phyloP scores from a whole-genome alignment of 2,113 vertebrate species.

The Drymodes brunneopygia region DNA sequence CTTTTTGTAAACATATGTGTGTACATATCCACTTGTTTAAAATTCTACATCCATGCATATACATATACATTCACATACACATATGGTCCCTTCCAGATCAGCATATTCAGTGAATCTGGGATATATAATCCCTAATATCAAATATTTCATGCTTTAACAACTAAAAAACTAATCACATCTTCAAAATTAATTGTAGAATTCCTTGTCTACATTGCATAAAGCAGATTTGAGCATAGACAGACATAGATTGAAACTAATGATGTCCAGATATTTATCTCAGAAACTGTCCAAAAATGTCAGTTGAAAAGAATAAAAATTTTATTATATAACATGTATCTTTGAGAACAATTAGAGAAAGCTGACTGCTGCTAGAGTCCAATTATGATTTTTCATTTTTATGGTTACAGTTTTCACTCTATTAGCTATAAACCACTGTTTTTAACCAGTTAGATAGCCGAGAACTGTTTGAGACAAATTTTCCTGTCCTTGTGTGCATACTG shows the following conservation, averaged over 20 bases:
- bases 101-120: not conserved
- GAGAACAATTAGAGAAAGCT: not conserved
- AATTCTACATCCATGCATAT: not conserved
- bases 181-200: not conserved
- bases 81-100: not conserved
- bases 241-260: not conserved
- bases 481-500: not conserved
- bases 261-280: not conserved
- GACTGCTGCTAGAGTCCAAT: not conserved
- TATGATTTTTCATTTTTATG: not conserved
- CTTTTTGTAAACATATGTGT: not conserved
- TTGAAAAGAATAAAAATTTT: not conserved
- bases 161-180: not conserved
- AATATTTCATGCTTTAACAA: not conserved
- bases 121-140: not conserved
- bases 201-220: not conserved
- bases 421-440: not conserved
- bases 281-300: not conserved
- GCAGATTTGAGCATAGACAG: not conserved
- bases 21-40: not conserved
- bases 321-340: not conserved
- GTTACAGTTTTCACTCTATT: not conserved
- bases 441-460: not conserved
- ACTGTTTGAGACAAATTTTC: not conserved
- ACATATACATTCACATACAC: accelerated